These are phyloP conservation scores for Epiblema foenella DNA, from an alignment of 2,888 invertebrate species.

Conservation along the genomic window DNA sequence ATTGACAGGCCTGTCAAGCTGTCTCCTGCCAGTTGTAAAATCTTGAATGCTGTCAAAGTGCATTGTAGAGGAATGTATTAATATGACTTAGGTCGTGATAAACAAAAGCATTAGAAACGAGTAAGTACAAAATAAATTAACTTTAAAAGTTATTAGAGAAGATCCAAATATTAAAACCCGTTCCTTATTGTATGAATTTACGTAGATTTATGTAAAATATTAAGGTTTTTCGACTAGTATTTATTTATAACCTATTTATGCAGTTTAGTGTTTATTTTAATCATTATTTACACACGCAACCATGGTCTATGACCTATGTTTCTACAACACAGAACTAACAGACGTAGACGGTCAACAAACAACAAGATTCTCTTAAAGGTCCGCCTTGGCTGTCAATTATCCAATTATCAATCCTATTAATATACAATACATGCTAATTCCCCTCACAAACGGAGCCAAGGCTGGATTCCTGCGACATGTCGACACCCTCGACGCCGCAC, in stretches of 20 bases:
- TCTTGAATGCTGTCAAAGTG: conserved; percentile 6
- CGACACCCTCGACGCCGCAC: conserved; percentile 32
- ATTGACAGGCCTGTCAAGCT: conserved; percentile 25
- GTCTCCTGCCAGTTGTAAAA: conserved; percentile 12
- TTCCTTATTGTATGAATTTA: no score
- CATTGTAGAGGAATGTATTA: not conserved
- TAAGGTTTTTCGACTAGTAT: no score
- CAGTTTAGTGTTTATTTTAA: not conserved
- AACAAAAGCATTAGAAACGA: not conserved
- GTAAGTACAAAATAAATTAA: not conserved
- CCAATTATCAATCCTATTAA: conserved; percentile 23
- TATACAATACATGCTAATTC: conserved; percentile 34
- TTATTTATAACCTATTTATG: no score
- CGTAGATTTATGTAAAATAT: no score
- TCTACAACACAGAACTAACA: not conserved
- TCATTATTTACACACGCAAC: not conserved
- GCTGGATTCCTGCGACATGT: conserved; percentile 28
- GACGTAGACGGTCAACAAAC: not conserved
- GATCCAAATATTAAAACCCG: not conserved
- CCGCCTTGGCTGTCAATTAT: conserved; percentile 9
- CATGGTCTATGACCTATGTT: not conserved
- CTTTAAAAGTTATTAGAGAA: not conserved
- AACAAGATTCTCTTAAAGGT: not conserved
- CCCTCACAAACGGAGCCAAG: conserved; percentile 27
- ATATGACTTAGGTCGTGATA: not conserved